phyloP scores from a whole-genome alignment of 2,113 vertebrate species.

The Orcinus orca region DNA sequence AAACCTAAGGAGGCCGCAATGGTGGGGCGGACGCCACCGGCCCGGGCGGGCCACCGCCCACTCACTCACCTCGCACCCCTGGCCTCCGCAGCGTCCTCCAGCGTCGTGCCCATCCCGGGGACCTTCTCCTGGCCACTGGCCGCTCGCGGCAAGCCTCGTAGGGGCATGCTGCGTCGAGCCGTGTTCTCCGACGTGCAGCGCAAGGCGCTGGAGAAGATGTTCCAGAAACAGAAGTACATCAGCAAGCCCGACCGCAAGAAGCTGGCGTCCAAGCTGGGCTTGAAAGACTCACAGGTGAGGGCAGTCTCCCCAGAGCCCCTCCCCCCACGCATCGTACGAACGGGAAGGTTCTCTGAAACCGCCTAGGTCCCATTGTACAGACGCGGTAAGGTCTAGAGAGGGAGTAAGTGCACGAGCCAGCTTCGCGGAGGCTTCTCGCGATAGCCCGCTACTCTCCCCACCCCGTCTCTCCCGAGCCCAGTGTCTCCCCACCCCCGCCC shows the following conservation, averaged over 20 bases:
- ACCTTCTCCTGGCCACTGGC: slow-evolving; percentile 97
- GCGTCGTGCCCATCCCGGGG: slow-evolving; percentile 94
- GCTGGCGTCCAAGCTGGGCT: slow-evolving; percentile 92
- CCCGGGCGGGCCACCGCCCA: too few species aligned
- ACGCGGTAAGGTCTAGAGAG: neutral
- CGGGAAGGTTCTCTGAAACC: neutral
- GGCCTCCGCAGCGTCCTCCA: slow-evolving; percentile 84
- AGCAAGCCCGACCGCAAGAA: slow-evolving; percentile 98
- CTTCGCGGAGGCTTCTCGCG: neutral
- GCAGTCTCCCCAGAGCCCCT: neutral
- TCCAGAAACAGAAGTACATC: slow-evolving; percentile 99
- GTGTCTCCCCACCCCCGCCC: neutral
- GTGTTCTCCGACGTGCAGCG: slow-evolving; percentile 98
- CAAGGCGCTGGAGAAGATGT: slow-evolving; percentile 97
- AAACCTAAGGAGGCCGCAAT: neutral
- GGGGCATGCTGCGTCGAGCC: slow-evolving; percentile 95
- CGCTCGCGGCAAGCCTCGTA: slow-evolving; percentile 92
- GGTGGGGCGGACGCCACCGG: neutral
- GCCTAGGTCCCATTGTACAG: neutral
- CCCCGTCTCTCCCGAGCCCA: neutral
- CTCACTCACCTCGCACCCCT: neutral
- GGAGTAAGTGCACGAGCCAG: neutral
- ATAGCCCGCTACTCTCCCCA: neutral
- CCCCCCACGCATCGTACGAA: accelerated
- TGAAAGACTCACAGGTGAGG: slow-evolving; percentile 96